Conservation (phyloP, 2,888 invertebrate species). For the Disparrhopalites patrizii region DNA sequence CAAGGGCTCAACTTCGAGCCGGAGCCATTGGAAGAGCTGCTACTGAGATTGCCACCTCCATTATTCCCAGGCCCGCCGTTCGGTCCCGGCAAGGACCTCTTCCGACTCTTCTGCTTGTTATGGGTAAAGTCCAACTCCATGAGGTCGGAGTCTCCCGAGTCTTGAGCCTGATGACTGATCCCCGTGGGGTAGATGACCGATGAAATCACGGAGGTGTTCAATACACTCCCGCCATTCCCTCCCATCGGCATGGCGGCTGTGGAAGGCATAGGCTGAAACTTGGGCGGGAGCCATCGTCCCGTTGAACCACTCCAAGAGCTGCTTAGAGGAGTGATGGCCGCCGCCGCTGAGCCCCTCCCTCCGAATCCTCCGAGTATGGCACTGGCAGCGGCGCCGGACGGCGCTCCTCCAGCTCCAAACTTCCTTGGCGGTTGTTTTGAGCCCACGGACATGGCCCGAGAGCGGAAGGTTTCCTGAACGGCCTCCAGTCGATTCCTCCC, state of each 20-base stretch:
- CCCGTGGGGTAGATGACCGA: conserved; percentile 12
- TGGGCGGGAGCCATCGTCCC: conserved; percentile 54
- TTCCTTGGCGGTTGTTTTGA: conserved; percentile 40
- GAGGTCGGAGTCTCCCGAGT: conserved; percentile 43
- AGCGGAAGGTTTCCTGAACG: conserved; percentile 53
- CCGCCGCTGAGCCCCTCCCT: conserved; percentile 50
- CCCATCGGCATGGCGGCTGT: not conserved
- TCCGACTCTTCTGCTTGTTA: conserved; percentile 40
- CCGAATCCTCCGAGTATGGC: conserved; percentile 46
- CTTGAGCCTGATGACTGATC: conserved; percentile 24
- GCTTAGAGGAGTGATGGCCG: conserved; percentile 61
- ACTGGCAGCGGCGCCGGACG: conserved; percentile 41
- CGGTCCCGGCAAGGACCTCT: conserved; percentile 46
- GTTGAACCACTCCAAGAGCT: conserved; percentile 54
- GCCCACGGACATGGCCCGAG: conserved; percentile 74
- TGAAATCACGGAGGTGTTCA: no score
- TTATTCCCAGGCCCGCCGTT: no score
- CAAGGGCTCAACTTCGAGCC: conserved; percentile 42
- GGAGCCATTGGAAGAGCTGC: conserved; percentile 37
- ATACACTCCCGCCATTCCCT: no score
- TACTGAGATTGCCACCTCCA: conserved; percentile 31
- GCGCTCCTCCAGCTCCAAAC: conserved; percentile 22
- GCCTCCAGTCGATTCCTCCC: conserved; percentile 45
- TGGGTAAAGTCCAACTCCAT: conserved; percentile 48
- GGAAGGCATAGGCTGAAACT: conserved; percentile 23